These are phyloP conservation scores for Halcyon leucocephala DNA, from an alignment of 2,797 vertebrate species.

Conservation along the genomic window DNA sequence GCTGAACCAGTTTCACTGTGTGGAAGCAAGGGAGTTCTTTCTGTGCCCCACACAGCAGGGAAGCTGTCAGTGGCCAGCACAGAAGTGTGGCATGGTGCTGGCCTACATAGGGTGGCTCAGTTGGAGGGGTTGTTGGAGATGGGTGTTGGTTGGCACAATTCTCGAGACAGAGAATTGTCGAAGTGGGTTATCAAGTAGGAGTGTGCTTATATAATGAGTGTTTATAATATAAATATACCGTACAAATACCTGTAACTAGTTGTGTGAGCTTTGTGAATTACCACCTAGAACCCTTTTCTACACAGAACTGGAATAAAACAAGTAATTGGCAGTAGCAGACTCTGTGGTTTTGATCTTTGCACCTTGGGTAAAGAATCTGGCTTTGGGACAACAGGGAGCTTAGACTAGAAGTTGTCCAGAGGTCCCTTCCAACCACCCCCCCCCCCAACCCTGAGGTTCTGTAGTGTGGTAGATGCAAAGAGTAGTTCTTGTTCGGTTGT, in stretches of 20 bases:
- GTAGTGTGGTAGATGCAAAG: background rate
- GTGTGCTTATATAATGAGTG: too few species aligned
- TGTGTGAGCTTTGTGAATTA: background rate
- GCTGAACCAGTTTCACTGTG: rapidly evolving
- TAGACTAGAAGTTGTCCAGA: background rate
- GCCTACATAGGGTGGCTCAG: background rate
- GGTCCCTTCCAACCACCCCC: background rate
- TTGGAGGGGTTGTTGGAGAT: background rate
- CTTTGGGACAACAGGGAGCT: background rate
- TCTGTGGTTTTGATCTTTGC: background rate
- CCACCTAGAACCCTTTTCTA: background rate
- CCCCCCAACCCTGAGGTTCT: background rate
- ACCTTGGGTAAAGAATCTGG: background rate
- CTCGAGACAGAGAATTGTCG: background rate
- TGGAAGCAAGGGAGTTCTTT: rapidly evolving
- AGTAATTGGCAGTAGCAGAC: background rate
- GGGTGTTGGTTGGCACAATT: background rate
- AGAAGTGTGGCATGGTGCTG: rapidly evolving
- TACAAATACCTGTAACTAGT: too few species aligned
- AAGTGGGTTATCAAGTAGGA: too few species aligned
- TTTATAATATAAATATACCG: too few species aligned
- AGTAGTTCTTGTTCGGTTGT: background rate
- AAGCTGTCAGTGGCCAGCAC: background rate
- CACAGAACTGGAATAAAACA: background rate
- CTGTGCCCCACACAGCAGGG: rapidly evolving